Base-by-base conservation (phyloP, 2,113 vertebrate genomes). In the Chaenogobius annularis region DNA sequence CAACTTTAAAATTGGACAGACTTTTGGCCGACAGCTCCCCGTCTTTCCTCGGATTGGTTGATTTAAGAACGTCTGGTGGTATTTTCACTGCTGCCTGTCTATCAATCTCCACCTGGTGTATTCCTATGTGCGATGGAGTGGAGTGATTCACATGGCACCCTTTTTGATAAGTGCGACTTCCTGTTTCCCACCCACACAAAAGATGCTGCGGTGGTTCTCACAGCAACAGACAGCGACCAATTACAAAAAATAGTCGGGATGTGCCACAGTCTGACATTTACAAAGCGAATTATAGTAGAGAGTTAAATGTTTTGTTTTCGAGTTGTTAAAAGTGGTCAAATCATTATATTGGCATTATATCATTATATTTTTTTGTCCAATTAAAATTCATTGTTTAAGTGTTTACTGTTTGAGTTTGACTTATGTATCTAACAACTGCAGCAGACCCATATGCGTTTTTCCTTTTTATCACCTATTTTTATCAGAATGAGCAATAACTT, bases 81-180 rank as follows among this genome's bases (percentile, higher is more conserved):
- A 82, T 79, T 83, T 85, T 73, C 75, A 69, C 69, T 67, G 66
- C 71, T 80, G 58, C 74, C 61, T 69, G 58, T 75, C 61, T 69
- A 17, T 71, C 14, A 75, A 72, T 77, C 79, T 85, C 77, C 85
- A 91, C 83, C 86, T 87, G 87, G 78, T 85, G 74, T 84, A 72
- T 86, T 79, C 77, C 68, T 67, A 67, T 66, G 75, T 79, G 84
- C 75, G 84, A 83, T 73, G 62, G n/a, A 80, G 70, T 70, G 78
- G 74, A 75, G 77, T 88, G 87, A 90, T 86, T 90, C 86, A 89
- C 82, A 74, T 80, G 82, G 70, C 83, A 87, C 81, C 80, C 79
- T 82, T 81, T 73, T 61, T 71, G 75, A 72, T 73, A 48, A 86
- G 86, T 87, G 91, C 80, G 87, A 89, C 88, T 91, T 91, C 87